Conservation (phyloP, 2,797 vertebrate genomes). For the Gallinago nigripennis region DNA sequence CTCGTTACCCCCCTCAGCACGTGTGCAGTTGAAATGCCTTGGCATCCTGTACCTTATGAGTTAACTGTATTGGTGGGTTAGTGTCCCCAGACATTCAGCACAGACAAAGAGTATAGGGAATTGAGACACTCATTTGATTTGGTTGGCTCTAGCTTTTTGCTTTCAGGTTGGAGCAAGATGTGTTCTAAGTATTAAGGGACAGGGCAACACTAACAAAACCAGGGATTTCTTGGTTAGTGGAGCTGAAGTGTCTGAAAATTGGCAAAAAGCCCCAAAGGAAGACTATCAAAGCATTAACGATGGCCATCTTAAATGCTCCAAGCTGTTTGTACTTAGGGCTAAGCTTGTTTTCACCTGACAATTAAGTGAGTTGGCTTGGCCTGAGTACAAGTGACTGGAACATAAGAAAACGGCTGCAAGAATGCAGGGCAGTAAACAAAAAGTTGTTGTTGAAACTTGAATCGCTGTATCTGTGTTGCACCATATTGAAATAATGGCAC, state of each 20-base stretch:
- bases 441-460: neutral
- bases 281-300: neutral
- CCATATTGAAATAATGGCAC: neutral
- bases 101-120: neutral
- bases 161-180: neutral
- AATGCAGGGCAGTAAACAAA: neutral
- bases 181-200: neutral
- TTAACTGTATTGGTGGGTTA: neutral
- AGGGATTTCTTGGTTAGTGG: neutral
- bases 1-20: rapidly evolving
- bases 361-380: neutral
- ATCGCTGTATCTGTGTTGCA: neutral
- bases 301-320: neutral
- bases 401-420: neutral
- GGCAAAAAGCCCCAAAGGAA: neutral
- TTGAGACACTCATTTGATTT: neutral
- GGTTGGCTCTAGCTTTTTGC: neutral
- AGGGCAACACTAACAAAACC: neutral
- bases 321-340: neutral
- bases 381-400: neutral
- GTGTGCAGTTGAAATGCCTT: neutral
- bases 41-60: neutral
- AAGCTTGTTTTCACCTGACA: neutral
- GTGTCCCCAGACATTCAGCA: neutral
- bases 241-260: neutral